Base-by-base conservation (phyloP, 2,113 vertebrate species). In the Ameiurus melas region DNA sequence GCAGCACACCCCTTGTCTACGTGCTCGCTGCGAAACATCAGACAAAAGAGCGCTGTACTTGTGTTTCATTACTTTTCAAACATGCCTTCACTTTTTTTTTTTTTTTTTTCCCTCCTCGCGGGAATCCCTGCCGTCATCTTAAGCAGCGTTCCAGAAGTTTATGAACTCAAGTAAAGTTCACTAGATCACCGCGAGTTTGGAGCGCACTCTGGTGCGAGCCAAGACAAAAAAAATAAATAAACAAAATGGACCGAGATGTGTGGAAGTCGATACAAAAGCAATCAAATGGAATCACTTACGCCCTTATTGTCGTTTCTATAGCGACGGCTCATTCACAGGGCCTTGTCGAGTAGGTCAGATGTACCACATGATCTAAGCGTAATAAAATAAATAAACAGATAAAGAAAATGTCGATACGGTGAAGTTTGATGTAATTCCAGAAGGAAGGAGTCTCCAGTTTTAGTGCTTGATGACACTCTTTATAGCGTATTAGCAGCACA, bases 31-130 rank as follows among this genome's bases (percentile, higher is more conserved):
- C 47, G 19, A 80, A 80, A 51, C 43, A 78, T 78, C 55, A 19
- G 51, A 55, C 5, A 30, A 80, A 55, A 79, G 77, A 79, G 30
- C 27, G 27, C 25, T 17, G 47, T 55, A 33, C 47, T 85, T 85
- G n/a, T 85, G 83, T 82, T 60, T 82, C 19, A 60, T 82, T 58
- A 36, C 30, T 60, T 30, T 60, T 82, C 80, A 36, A 82, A 82
- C 78, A 8, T 20, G 77, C 51, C 77, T 80, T 55, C 6, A 4
- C n/a, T 43, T 80, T 58, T 82, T 30, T 22, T 53, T 17, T 13
- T n/a, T n/a, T n/a, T n/a, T n/a, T n/a, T n/a, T n/a, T n/a, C n/a
- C n/a, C n/a, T 51, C 77, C 22, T 14, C 0, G 3, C 2, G 30
- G 79, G 55, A 39, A 20, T 60, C 33, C 19, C 30, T 5, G 55